Evolutionary conservation across 2,113 vertebrate species (phyloP), one percentile per base, ranked within the genome.

Genomic region (Archilochus colubris): DNA sequence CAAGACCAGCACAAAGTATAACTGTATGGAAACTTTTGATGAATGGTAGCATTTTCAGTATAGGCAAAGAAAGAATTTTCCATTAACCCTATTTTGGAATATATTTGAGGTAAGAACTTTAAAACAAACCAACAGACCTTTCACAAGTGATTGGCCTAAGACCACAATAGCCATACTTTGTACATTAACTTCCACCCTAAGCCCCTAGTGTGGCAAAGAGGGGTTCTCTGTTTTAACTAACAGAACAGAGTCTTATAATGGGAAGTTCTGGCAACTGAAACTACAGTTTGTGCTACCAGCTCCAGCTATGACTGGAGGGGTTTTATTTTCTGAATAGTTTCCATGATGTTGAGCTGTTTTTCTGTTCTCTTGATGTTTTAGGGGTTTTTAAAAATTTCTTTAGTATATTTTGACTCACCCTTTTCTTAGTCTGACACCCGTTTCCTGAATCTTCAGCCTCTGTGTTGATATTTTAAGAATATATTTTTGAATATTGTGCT

Each of bases 281-380:
- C 40, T 72, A 53, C 54, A 67, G 50, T 70, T 89, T 19, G n/a
- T 77, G 48, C 57, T 78, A 28, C 30, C 14, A 66, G 6, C 51
- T 95, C 59, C 86, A 94, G 79, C 48, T 89, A 86, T 96, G 94
- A 94, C 91, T 93, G 88, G 75, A 78, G 40, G 44, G 69, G 36
- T 53, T 97, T 97, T 95, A 33, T 94, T 50, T 93, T 87, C 22
- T 27, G 51, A 82, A 7, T 86, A 88, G 82, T 97, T 96, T 97
- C 91, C 78, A 63, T 96, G 86, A 84, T 89, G 86, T 68, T 53
- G 30, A 88, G 79, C 82, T 53, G 51, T 78, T 96, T 93, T 94
- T 95, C 70, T 82, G 48, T 85, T 93, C 73, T 76, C 36, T 92
- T 57, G 46, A 68, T 20, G 61, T 31, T 85, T 81, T 80, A 7